Percentiles rank a stretch among this genome's conserved stretches.
phyloP scores from a whole-genome alignment of 2,113 vertebrate genomes.

The Varanus salvator region DNA sequence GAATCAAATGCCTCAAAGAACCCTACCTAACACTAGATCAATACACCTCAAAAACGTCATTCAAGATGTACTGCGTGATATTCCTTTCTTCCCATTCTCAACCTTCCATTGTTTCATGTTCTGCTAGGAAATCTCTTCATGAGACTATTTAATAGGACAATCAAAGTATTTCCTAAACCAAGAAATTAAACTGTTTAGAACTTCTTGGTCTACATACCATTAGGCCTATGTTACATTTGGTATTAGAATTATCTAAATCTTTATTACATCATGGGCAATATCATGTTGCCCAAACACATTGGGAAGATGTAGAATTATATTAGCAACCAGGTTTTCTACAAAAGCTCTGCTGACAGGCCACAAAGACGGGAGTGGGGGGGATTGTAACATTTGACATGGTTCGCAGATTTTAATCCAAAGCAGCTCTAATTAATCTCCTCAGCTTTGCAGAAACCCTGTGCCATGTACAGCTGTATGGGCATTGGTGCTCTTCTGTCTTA shows the following conservation, averaged over 20 bases:
- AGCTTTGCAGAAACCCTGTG: slow-evolving; percentile 60
- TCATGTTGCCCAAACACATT: rapidly evolving
- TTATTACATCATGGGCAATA: slow-evolving; percentile 8
- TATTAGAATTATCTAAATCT: slow-evolving; percentile 26
- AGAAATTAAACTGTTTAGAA: slow-evolving; percentile 1
- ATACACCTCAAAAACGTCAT: not conserved
- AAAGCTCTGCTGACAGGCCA: slow-evolving; percentile 57
- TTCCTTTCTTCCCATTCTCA: not conserved
- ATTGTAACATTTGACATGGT: slow-evolving; percentile 70
- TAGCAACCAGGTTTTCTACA: slow-evolving; percentile 39
- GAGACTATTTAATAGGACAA: not conserved
- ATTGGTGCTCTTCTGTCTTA: slow-evolving; percentile 53
- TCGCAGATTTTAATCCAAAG: slow-evolving; percentile 75
- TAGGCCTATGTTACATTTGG: not conserved
- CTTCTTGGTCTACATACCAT: not conserved
- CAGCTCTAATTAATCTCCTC: slow-evolving; percentile 74
- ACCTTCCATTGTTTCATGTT: not conserved
- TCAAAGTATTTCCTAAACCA: not conserved
- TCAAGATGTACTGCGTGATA: not conserved
- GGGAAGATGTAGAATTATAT: slow-evolving; percentile 35
- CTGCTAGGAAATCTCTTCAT: not conserved
- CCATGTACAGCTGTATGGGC: slow-evolving; percentile 51
- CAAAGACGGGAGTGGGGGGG: slow-evolving; percentile 56
- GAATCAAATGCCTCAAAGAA: not conserved
- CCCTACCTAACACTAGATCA: not conserved